Base-by-base conservation (phyloP, 2,888 invertebrate genomes). In the Eupithecia centaureata region DNA sequence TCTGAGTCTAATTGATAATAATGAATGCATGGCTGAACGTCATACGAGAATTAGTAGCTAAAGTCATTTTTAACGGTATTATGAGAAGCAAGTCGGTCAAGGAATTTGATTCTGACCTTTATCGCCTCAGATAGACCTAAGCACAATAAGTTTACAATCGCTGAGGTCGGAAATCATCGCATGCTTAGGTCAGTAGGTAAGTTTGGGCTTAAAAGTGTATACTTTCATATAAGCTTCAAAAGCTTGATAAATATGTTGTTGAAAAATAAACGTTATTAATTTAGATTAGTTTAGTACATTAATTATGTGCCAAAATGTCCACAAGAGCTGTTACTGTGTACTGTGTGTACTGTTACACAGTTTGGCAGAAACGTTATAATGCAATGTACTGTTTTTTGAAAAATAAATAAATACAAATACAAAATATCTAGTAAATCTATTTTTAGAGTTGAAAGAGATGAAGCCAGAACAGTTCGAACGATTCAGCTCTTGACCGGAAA, bases 401-500 rank as follows among this genome's bases (percentile, higher is more conserved):
- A n/a, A n/a, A n/a, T n/a, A n/a, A n/a, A n/a, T n/a, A n/a, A n/a
- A n/a, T n/a, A n/a, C n/a, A n/a, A n/a, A n/a, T n/a, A n/a, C n/a
- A n/a, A n/a, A n/a, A n/a, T n/a, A n/a, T n/a, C n/a, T n/a, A n/a
- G n/a, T n/a, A n/a, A n/a, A n/a, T n/a, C 35, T 42, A 42, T 18
- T 47, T 47, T 22, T 22, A 47, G 22, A 22, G 22, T 22, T 22
- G 22, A 27, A 15, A 27, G 52, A 25, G 15, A 52, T 12, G 38
- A 58, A 12, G 35, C 12, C 27, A 61, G 8, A 63, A 61, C 8
- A 51, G 56, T 63, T 63, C 30, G 0, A 59, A 61, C 22, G 32
- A 61, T 63, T 38, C 42, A 27, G 65, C 57, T 63, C 66, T 68
- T 54, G 73, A 72, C 89, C 87, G 90, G 90, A 91, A 90, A 81